phyloP scores from a whole-genome alignment of 2,113 vertebrate genomes.

The Eulemur macaco region DNA sequence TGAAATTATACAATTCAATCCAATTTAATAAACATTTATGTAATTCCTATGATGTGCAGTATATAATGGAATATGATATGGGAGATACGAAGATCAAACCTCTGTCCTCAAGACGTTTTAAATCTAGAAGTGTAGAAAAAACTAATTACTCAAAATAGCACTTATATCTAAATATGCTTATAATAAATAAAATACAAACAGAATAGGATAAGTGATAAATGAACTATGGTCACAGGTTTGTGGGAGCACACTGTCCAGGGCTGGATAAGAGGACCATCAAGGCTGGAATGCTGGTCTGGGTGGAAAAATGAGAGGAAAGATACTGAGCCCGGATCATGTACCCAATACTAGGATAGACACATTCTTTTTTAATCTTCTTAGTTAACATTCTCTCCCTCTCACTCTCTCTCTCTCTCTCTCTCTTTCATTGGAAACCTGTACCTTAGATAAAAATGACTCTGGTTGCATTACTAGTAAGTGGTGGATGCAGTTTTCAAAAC shows the following conservation, averaged over 20 bases:
- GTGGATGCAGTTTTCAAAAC: conserved; percentile 21
- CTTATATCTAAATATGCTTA: neutral
- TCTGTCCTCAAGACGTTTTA: neutral
- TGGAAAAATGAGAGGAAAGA: neutral
- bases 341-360: neutral
- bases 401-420: neutral
- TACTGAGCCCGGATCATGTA: neutral
- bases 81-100: neutral
- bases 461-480: neutral
- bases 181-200: neutral
- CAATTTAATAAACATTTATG: neutral
- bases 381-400: neutral
- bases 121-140: neutral
- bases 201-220: neutral
- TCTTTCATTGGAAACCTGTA: neutral
- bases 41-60: neutral
- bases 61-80: neutral
- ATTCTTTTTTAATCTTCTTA: neutral
- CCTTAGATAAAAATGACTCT: neutral
- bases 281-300: neutral
- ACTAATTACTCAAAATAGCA: neutral
- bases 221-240: neutral
- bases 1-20: neutral
- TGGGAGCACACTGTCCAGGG: neutral
- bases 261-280: neutral